These are phyloP conservation scores for Pluvialis apricaria DNA, from an alignment of 2,113 vertebrate genomes.

Conservation along the genomic window DNA sequence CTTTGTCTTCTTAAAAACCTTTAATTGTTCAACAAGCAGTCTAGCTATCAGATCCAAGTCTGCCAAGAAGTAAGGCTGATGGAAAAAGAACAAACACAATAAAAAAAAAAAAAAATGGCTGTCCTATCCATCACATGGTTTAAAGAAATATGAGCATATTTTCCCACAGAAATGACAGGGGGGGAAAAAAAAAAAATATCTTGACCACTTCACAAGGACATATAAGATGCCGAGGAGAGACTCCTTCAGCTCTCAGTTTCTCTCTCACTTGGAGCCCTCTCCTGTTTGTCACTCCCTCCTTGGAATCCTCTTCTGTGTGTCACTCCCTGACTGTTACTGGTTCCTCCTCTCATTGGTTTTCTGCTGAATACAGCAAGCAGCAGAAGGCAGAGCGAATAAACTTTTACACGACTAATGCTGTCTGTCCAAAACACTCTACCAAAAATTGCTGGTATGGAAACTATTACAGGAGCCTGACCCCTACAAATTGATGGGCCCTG, in stretches of 20 bases:
- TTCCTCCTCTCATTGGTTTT: neutral
- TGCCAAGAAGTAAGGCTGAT: neutral
- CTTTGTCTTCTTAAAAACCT: neutral
- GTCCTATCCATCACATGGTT: neutral
- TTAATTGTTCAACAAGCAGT: neutral
- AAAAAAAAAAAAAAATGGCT: neutral
- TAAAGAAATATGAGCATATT: neutral
- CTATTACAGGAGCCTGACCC: neutral
- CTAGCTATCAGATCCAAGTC: neutral
- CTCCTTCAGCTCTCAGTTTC: neutral
- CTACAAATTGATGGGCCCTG: neutral
- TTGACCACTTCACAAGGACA: neutral
- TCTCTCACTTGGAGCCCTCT: neutral
- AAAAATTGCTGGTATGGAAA: neutral
- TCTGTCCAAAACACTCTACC: neutral
- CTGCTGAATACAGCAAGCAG: neutral
- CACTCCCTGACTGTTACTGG: neutral
- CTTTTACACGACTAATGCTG: neutral
- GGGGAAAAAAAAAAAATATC: neutral
- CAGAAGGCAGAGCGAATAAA: neutral
- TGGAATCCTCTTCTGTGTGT: neutral
- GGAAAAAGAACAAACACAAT: neutral
- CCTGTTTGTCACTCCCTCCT: accelerated
- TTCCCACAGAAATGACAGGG: neutral
- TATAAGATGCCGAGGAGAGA: neutral